These are phyloP conservation scores for Prosopocoilus inquinatus DNA, from an alignment of 2,888 invertebrate species.

Conservation along the genomic window DNA sequence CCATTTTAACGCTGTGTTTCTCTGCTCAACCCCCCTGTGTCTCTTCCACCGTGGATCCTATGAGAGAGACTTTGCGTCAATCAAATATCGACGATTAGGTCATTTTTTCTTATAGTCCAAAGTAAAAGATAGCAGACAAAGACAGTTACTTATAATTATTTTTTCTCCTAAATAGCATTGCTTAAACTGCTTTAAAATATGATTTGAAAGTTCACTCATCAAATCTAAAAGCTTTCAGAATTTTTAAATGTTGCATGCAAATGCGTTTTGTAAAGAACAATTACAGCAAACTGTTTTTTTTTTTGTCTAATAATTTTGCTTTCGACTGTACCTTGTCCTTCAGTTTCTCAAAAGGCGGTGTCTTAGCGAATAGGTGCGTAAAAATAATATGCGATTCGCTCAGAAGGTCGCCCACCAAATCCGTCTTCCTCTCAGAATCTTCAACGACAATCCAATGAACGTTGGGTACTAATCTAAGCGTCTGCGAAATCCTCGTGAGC, in stretches of 20 bases:
- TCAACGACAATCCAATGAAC: conserved; percentile 94
- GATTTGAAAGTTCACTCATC: no score
- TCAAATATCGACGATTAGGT: background rate
- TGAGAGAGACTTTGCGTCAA: conserved; percentile 11
- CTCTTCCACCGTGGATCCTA: conserved; percentile 69
- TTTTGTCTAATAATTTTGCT: no score
- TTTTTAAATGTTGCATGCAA: no score
- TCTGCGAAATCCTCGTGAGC: conserved; percentile 84
- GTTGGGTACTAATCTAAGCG: conserved; percentile 81
- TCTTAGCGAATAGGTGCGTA: conserved; percentile 65
- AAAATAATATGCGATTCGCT: conserved; percentile 58
- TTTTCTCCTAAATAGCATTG: no score
- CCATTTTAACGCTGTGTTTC: conserved; percentile 85
- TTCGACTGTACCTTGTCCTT: conserved; percentile 59
- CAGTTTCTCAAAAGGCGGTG: conserved; percentile 69
- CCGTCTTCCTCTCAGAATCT: conserved; percentile 71
- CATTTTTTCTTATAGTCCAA: no score
- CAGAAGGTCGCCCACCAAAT: conserved; percentile 72
- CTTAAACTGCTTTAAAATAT: no score
- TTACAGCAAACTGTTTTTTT: no score
- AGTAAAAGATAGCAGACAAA: no score
- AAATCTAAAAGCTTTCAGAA: no score
- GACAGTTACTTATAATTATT: no score
- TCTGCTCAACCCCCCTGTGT: conserved; percentile 87
- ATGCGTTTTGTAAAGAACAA: no score